A percentile compares a stretch with the other conserved stretches of the same genome.
Conservation (phyloP, 2,888 invertebrate species). For the Tillus elongatus region DNA sequence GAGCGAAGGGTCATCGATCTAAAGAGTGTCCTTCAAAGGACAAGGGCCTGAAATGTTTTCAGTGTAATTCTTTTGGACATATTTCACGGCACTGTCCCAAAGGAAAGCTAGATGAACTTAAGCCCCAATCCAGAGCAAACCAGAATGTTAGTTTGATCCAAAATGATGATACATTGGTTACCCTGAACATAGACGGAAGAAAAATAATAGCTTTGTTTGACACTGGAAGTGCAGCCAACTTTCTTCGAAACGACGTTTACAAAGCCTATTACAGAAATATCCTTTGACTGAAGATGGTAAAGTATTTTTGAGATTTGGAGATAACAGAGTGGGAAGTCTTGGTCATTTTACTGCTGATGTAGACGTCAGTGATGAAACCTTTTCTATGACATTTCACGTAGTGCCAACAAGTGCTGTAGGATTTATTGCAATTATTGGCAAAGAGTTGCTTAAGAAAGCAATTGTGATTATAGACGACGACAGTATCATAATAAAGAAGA, state of each 20-base stretch:
- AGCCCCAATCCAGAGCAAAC: too few relatives aligned
- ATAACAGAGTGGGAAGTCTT: conserved; percentile 1
- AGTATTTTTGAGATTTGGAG: conserved; percentile 1
- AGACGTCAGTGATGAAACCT: background rate
- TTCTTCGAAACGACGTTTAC: conserved; percentile 9
- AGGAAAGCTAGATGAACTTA: too few relatives aligned
- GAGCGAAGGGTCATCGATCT: conserved; percentile 6
- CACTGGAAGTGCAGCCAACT: conserved; percentile 9
- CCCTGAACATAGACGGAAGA: background rate
- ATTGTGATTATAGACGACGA: background rate
- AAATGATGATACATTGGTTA: too few relatives aligned
- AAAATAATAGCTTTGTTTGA: conserved; percentile 7
- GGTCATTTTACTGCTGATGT: conserved; percentile 4
- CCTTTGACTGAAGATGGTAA: background rate
- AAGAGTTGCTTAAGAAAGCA: background rate
- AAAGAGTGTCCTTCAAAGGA: conserved; percentile 6
- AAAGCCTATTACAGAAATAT: conserved; percentile 2
- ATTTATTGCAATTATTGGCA: conserved; percentile 7
- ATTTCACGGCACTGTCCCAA: background rate
- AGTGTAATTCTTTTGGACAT: background rate
- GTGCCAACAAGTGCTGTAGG: too few relatives aligned
- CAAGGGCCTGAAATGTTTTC: background rate
- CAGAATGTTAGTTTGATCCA: too few relatives aligned
- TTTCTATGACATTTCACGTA: conserved; percentile 3
- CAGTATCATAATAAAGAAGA: too few relatives aligned